These are phyloP conservation scores for Brachirus orientalis DNA, from an alignment of 2,113 vertebrate genomes.

Conservation along the genomic window DNA sequence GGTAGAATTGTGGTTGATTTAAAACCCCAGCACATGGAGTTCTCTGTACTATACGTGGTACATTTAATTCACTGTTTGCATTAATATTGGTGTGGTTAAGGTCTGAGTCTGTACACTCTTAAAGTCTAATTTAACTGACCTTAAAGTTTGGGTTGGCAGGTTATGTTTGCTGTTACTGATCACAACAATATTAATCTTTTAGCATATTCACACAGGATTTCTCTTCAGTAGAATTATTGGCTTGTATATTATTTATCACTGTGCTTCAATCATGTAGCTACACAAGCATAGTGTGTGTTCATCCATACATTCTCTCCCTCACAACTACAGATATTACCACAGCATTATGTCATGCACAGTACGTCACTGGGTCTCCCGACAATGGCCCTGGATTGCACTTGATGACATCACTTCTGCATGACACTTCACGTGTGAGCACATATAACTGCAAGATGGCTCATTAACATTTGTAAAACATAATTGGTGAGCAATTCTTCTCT, in stretches of 20 bases:
- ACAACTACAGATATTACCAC: constrained; percentile 59
- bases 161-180: no score
- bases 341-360: constrained; percentile 68
- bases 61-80: no score
- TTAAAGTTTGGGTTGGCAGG: background rate
- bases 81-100: no score
- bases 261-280: constrained; percentile 10
- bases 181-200: no score
- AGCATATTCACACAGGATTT: constrained; percentile 7
- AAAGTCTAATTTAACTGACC: background rate
- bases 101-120: no score
- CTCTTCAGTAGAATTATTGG: constrained; percentile 7
- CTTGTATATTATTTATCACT: constrained; percentile 25
- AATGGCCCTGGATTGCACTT: constrained; percentile 65
- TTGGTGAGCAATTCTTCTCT: background rate
- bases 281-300: constrained; percentile 24
- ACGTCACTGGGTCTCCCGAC: constrained; percentile 75
- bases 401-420: constrained; percentile 57
- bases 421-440: constrained; percentile 28
- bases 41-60: no score
- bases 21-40: no score
- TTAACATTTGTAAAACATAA: constrained; percentile 14
- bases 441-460: constrained; percentile 2
- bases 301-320: constrained; percentile 35
- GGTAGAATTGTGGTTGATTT: no score